Conservation (phyloP, 2,113 vertebrate species). For the Tricholaema leucomelas region DNA sequence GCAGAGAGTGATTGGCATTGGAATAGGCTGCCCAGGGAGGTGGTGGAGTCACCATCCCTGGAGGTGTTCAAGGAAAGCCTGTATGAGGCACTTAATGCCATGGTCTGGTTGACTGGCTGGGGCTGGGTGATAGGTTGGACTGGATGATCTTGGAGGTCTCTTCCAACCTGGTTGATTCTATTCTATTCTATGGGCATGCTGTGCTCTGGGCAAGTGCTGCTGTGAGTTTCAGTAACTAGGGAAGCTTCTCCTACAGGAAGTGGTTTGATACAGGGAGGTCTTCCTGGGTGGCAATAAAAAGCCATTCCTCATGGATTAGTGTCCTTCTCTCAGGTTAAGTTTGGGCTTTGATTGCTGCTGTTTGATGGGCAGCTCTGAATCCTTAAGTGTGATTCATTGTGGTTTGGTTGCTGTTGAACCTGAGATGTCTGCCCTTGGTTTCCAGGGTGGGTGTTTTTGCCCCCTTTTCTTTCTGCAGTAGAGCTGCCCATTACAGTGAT, state of each 20-base stretch:
- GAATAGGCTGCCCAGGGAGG: too few relatives aligned
- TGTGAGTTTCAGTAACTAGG: background rate
- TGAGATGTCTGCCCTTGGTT: background rate
- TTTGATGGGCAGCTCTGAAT: background rate
- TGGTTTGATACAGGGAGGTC: background rate
- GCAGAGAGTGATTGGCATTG: too few relatives aligned
- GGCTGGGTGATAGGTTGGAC: too few relatives aligned
- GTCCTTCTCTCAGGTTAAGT: background rate
- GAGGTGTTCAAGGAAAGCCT: too few relatives aligned
- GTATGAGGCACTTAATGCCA: too few relatives aligned
- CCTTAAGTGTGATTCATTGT: background rate
- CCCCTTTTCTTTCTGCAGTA: background rate
- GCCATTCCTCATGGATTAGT: background rate
- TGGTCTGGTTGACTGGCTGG: too few relatives aligned
- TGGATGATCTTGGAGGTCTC: too few relatives aligned
- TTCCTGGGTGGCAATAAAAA: background rate
- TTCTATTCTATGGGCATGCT: rapidly evolving
- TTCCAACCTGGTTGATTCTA: too few relatives aligned
- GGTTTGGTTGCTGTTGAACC: background rate
- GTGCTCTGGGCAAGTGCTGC: background rate
- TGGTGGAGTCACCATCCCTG: too few relatives aligned
- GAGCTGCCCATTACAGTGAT: background rate
- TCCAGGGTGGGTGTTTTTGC: background rate
- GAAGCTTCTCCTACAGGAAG: background rate
- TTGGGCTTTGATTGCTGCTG: background rate